Base-by-base conservation (phyloP, 2,888 invertebrate genomes). In the Ditula angustiorana region DNA sequence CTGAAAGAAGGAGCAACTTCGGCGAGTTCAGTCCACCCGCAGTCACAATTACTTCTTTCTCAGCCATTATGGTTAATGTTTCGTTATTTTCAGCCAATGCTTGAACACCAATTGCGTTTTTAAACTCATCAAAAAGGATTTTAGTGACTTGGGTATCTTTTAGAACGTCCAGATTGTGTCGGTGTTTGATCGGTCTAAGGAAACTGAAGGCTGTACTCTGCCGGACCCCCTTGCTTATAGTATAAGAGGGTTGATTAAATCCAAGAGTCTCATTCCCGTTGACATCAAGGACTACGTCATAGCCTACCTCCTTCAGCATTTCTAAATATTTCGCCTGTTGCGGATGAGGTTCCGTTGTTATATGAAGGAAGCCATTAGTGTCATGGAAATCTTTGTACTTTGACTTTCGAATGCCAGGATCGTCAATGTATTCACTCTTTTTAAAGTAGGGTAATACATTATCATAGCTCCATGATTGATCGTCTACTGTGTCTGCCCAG, bases 281-380 rank as follows among this genome's bases (percentile, higher is more conserved):
- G 0, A 69, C 35, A 57, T 91, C 84, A 50, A 87, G 79, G 19
- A 83, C 59, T 7, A 75, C 69, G 1, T 75, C 69, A 10, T 78
- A 80, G 0, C 94, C 94, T 50, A 90, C 68, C 72, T 93, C 89
- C 50, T 77, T 70, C 7, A 92, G 88, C 0, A 91, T 86, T 21
- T 81, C 65, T 5, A 21, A 11, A 50, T 62, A 62, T 5, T 37
- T 23, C 16, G 28, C 16, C 0, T 16, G 4, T 10, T 24, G n/a
- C 21, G 23, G 23, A 5, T 23, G 13, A 3, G 37, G 16, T 23
- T 41, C 28, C 11, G 16, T 56, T 7, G 56, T 41, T 1, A 62
- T 28, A 16, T 56, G 62, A 2, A 63, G 8, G 7, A 21, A 50
- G n/a, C 62, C 62, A 5, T 10, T 19, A 16, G 41, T 50, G 2